phyloP scores from a whole-genome alignment of 2,888 invertebrate species.

The Lymantria dispar region DNA sequence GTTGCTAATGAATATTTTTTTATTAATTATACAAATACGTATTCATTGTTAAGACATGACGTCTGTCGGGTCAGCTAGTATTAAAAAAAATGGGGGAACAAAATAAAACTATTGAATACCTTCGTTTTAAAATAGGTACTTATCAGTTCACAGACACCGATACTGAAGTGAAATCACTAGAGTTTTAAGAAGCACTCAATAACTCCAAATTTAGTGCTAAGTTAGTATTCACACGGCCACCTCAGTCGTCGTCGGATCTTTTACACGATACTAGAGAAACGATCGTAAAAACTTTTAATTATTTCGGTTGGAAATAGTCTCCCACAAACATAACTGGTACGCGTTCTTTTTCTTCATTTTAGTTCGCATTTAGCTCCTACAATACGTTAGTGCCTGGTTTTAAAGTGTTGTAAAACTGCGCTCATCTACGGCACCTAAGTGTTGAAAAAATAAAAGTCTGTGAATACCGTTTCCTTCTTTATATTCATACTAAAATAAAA shows the following conservation, averaged over 20 bases:
- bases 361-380: constrained; percentile 45
- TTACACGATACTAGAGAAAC: constrained; percentile 57
- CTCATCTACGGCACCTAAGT: constrained; percentile 40
- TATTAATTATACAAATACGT: no score
- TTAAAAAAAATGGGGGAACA: background rate
- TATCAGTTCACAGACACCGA: constrained; percentile 17
- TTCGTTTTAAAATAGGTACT: background rate
- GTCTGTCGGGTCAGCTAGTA: no score
- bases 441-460: constrained; percentile 57
- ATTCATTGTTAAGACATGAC: no score
- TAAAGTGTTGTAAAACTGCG: constrained; percentile 77
- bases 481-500: constrained; percentile 30
- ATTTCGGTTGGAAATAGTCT: constrained; percentile 65
- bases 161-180: constrained; percentile 29
- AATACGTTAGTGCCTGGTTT: constrained; percentile 73
- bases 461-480: constrained; percentile 36
- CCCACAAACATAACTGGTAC: constrained; percentile 67
- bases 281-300: constrained; percentile 80
- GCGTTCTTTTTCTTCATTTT: constrained; percentile 65
- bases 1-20: no score
- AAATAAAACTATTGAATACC: background rate
- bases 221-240: constrained; percentile 48
- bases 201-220: constrained; percentile 40
- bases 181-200: constrained; percentile 37
- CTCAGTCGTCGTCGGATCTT: constrained; percentile 48